These are phyloP conservation scores for Sphaerophoria taeniata DNA, from an alignment of 2,888 invertebrate genomes.

Conservation along the genomic window DNA sequence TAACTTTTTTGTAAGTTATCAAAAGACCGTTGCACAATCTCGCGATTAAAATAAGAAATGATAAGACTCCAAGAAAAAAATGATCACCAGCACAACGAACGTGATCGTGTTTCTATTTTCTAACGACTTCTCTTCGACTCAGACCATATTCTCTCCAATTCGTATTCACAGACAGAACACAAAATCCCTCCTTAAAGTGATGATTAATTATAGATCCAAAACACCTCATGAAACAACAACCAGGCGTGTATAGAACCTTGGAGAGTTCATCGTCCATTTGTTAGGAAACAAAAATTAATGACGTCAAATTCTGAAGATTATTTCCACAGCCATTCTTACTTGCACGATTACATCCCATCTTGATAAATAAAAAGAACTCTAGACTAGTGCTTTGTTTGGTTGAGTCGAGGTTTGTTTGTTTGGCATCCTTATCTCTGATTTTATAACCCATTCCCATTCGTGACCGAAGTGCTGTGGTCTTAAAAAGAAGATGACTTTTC, in stretches of 20 bases:
- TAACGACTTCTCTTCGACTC: too few species aligned
- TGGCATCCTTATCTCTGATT: background rate
- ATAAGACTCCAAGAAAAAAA: too few species aligned
- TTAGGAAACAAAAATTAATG: background rate
- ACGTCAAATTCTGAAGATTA: slow-evolving; percentile 1
- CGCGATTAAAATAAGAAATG: too few species aligned
- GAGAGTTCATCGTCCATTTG: slow-evolving; percentile 8
- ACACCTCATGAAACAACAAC: background rate
- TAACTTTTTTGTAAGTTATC: too few species aligned
- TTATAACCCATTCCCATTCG: background rate
- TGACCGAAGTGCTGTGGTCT: background rate
- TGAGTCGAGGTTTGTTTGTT: background rate
- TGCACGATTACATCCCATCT: background rate
- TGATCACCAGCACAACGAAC: too few species aligned
- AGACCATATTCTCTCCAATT: too few species aligned
- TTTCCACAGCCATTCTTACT: background rate
- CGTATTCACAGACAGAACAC: too few species aligned
- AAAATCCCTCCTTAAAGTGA: background rate
- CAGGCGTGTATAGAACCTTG: too few species aligned
- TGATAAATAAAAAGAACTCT: background rate
- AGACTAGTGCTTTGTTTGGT: background rate
- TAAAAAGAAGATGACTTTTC: background rate
- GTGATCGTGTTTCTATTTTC: too few species aligned
- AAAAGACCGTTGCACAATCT: too few species aligned
- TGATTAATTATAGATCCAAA: slow-evolving; percentile 2